Percentiles rank a stretch among this genome's conserved stretches.
phyloP scores from a whole-genome alignment of 2,888 invertebrate species.

The Tanytarsus gracilentus region DNA sequence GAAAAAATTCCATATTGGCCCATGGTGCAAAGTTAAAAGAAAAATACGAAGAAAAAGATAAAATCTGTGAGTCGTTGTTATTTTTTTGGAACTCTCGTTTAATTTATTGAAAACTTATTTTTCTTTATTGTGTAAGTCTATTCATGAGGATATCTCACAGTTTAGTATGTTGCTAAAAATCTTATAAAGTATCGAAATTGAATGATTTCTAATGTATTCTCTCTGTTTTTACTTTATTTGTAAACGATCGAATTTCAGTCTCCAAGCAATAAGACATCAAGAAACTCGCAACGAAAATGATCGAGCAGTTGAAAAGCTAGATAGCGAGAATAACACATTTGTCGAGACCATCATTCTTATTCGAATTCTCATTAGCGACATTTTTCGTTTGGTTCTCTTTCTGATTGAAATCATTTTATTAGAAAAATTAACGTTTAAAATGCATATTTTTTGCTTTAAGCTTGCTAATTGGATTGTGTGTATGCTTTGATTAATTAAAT shows the following conservation, averaged over 20 bases:
- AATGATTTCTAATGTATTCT: slow-evolving; percentile 21
- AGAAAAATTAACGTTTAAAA: no score
- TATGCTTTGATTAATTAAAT: no score
- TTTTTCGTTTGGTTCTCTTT: background rate
- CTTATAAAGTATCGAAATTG: background rate
- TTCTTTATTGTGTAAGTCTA: slow-evolving; percentile 4
- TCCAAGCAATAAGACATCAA: background rate
- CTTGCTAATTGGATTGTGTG: no score
- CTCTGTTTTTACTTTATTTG: slow-evolving; percentile 15
- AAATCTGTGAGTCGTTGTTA: slow-evolving; percentile 15
- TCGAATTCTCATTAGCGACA: background rate
- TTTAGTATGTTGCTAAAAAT: no score
- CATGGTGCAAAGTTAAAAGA: background rate
- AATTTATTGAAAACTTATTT: slow-evolving; percentile 18
- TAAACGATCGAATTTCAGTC: background rate
- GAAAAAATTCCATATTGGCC: slow-evolving; percentile 24
- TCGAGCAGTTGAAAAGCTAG: slow-evolving; percentile 17
- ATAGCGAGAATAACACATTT: slow-evolving; percentile 20
- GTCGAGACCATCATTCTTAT: background rate
- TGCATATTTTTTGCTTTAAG: no score
- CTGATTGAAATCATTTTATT: no score
- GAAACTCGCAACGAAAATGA: slow-evolving; percentile 23
- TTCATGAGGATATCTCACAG: background rate
- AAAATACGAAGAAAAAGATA: slow-evolving; percentile 18
- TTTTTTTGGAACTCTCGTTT: slow-evolving; percentile 17